These are phyloP conservation scores for Alloplasta piceator DNA, from an alignment of 2,888 invertebrate species.

Conservation along the genomic window DNA sequence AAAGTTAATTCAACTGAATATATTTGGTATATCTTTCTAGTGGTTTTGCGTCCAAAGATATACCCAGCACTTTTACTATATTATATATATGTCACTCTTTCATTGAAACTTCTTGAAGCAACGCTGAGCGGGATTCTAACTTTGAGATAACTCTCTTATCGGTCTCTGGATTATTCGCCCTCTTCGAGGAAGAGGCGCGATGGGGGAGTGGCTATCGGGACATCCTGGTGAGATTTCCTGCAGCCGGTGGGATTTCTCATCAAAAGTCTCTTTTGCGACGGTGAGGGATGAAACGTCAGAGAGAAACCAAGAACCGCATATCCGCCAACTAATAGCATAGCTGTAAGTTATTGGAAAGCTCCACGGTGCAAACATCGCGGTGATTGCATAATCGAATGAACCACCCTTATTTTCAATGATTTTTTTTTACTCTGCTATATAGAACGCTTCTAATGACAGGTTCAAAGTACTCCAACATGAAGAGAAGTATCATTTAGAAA, in stretches of 20 bases:
- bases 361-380: background rate
- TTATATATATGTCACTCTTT: conserved; percentile 1
- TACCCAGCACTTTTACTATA: conserved; percentile 21
- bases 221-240: background rate
- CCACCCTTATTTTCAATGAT: background rate
- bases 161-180: conserved; percentile 70
- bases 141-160: conserved; percentile 76
- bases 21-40: background rate
- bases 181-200: conserved; percentile 66
- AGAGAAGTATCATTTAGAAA: too few relatives aligned
- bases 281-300: background rate
- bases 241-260: conserved; percentile 2
- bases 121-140: conserved; percentile 71
- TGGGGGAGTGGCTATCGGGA: conserved; percentile 15
- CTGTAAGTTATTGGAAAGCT: conserved; percentile 1
- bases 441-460: too few relatives aligned
- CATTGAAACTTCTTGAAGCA: conserved; percentile 28
- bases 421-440: background rate
- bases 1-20: conserved; percentile 5
- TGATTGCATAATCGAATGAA: conserved; percentile 14
- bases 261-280: conserved; percentile 18
- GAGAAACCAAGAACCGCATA: conserved; percentile 3
- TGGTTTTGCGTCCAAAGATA: conserved; percentile 30
- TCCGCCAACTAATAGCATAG: background rate
- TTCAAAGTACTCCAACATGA: too few relatives aligned